Evolutionary conservation across 2,113 vertebrate species (phyloP), one percentile per base, ranked within the genome.

Genomic region (Lophura nycthemera): DNA sequence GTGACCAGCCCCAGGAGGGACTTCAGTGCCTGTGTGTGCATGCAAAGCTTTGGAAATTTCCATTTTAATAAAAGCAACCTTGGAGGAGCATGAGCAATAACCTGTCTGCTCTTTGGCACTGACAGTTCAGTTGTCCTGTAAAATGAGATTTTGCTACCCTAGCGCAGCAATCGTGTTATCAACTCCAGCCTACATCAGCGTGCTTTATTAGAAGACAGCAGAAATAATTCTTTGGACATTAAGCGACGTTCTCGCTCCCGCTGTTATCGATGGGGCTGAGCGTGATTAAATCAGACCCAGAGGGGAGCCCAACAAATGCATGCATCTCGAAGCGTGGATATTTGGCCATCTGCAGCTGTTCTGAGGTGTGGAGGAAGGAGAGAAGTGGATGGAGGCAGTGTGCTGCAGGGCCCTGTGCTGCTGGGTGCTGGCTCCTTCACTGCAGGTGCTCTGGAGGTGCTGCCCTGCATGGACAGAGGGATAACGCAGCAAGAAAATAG

Each of bases 51-150:
- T 6, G 65, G 85, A 86, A 95, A 96, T 97, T 96, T 96, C 93
- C 95, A 96, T 96, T 95, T 94, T 97, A 96, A 95, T 97, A 96
- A 95, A 94, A 94, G 91, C 57, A 95, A 90, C 83, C 94, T 95
- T 96, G 90, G 85, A 92, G 89, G 78, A 95, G 75, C 76, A 24
- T 24, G 92, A 90, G 54, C 85, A 92, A 96, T 83, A 95, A 88
- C 76, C 92, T 95, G 93, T 93, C 86, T 96, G 66, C 90, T 94
- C 88, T 96, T 95, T 94, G 91, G 84, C 79, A 74, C 70, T 66
- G 47, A 78, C 78, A 83, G 71, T 88, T 93, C 8, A 3, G 72
- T 75, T 93, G 95, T 92, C 89, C 91, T 96, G 85, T 85, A 75
- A 96, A 96, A 97, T 96, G 93, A 96, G 84, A 56, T 95, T 97